Conservation (phyloP, 2,888 invertebrate genomes). For the Mystacides longicornis region DNA sequence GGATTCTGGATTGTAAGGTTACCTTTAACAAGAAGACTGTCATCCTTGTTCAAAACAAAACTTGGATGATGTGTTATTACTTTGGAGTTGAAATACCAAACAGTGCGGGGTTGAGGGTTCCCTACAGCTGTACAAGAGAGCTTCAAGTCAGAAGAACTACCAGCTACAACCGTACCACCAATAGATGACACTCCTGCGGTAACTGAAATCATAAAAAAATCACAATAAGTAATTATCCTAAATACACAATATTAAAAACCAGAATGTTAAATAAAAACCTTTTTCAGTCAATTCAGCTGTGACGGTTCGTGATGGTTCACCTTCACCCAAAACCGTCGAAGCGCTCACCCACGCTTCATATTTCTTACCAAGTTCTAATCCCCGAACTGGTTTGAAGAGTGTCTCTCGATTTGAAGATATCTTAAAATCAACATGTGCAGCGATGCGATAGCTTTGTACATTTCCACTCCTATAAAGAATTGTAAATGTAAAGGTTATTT, state of each 20-base stretch:
- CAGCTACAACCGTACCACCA: slow-evolving; percentile 41
- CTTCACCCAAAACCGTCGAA: slow-evolving; percentile 61
- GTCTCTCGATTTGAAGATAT: slow-evolving; percentile 30
- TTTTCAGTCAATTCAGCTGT: slow-evolving; percentile 44
- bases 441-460: slow-evolving; percentile 21
- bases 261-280: slow-evolving; percentile 11
- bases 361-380: slow-evolving; percentile 59
- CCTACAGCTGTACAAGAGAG: slow-evolving; percentile 43
- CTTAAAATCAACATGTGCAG: slow-evolving; percentile 27
- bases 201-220: slow-evolving; percentile 35
- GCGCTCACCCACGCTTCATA: slow-evolving; percentile 82
- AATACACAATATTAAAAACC: not conserved
- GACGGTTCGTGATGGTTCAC: slow-evolving; percentile 52
- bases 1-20: too few relatives aligned
- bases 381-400: slow-evolving; percentile 55
- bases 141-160: slow-evolving; percentile 40
- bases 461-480: slow-evolving; percentile 10
- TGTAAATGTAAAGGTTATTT: not conserved
- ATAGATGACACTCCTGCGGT: slow-evolving; percentile 58
- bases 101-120: slow-evolving; percentile 43
- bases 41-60: slow-evolving; percentile 43
- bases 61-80: slow-evolving; percentile 48
- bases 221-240: not conserved
- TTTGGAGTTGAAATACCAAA: slow-evolving; percentile 48
- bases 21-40: slow-evolving; percentile 45